These are phyloP conservation scores for Drosophila busckii DNA, from an alignment of 1,140 invertebrate genomes.

Conservation along the genomic window DNA sequence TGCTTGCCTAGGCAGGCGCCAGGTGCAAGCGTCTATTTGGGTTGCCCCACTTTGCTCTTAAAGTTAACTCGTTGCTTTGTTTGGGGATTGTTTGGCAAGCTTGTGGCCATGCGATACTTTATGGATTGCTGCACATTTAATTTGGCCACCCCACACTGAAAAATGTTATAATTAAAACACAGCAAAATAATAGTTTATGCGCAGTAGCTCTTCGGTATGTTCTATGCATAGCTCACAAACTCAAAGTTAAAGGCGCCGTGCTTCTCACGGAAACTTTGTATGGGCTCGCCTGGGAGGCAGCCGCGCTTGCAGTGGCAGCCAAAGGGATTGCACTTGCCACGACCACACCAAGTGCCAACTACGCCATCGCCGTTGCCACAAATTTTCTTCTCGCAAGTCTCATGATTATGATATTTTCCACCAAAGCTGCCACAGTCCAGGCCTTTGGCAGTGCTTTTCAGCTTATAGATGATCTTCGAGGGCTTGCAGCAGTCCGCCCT, in stretches of 20 bases:
- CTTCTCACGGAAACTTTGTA: constrained; percentile 20
- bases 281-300: constrained; percentile 23
- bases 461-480: constrained; percentile 17
- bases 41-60: constrained; percentile 45
- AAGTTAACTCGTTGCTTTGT: constrained; percentile 27
- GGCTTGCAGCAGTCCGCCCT: constrained; percentile 29
- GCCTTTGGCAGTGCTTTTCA: not conserved
- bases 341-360: constrained; percentile 26
- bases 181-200: too few relatives aligned
- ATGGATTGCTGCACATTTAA: constrained; percentile 33
- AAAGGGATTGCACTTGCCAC: constrained; percentile 24
- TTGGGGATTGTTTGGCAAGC: constrained; percentile 15
- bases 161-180: too few relatives aligned
- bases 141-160: too few relatives aligned
- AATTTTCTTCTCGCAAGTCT: constrained; percentile 26
- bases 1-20: not conserved
- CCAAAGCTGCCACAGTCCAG: constrained; percentile 22
- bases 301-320: constrained; percentile 30
- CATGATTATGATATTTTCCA: constrained; percentile 14
- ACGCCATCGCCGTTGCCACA: constrained; percentile 30
- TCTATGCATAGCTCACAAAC: constrained; percentile 23
- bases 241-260: constrained; percentile 29
- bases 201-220: too few relatives aligned
- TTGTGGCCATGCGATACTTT: constrained; percentile 28
- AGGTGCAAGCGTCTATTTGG: constrained; percentile 43